Evolutionary conservation across 2,113 vertebrate genomes (phyloP).

Genomic region (Accipiter cooperii): DNA sequence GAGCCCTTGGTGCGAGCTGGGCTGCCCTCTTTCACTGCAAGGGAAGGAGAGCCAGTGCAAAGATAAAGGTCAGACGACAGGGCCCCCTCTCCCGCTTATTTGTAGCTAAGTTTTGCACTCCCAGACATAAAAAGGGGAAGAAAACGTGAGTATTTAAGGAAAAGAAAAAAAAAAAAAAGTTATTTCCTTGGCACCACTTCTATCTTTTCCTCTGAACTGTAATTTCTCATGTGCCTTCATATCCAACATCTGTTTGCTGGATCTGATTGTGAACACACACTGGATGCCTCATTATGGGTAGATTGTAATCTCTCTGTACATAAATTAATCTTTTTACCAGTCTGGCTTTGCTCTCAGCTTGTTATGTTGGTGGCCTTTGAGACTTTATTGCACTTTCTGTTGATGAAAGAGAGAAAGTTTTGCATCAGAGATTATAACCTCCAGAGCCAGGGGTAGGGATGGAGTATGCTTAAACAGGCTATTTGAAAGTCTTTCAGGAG

Average conservation of each 20-base stretch:
- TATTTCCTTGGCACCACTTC: neutral
- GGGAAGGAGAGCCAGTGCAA: neutral
- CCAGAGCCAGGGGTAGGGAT: neutral
- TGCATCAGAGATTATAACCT: neutral
- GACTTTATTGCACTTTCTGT: neutral
- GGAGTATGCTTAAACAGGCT: neutral
- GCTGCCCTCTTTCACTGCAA: neutral
- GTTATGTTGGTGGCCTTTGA: conserved; percentile 15
- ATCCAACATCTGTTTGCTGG: neutral
- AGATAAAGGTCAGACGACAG: neutral
- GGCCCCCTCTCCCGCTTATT: neutral
- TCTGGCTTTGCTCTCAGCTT: neutral
- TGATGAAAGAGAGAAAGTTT: neutral
- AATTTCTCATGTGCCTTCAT: neutral
- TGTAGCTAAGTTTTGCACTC: neutral
- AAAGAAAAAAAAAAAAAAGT: neutral
- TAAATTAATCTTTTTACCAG: conserved; percentile 6
- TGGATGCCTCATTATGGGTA: neutral
- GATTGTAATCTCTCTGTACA: neutral
- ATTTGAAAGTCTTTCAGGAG: neutral
- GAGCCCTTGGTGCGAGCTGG: rapidly evolving
- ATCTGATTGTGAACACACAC: neutral
- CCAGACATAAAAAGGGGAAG: neutral
- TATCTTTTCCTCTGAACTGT: neutral
- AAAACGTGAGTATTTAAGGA: neutral